Base-by-base conservation (phyloP, 2,888 invertebrate genomes). In the Barypeithes pellucidus region DNA sequence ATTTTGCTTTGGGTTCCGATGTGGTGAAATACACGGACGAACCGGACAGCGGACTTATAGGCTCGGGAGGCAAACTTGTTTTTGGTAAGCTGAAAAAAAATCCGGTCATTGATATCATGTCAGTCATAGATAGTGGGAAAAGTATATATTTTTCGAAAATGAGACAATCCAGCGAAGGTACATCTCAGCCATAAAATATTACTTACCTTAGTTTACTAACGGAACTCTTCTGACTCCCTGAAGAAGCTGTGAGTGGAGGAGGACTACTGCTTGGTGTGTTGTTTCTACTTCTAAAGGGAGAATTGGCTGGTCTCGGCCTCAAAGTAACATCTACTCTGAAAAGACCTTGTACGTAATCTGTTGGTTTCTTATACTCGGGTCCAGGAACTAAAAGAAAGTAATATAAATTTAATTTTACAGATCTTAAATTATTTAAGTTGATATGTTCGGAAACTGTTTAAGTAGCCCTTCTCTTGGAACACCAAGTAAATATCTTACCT, bases 341-440 rank as follows among this genome's bases (percentile, higher is more conserved):
- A 76, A 93, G 84, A 63, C 91, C 92, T 78, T 88, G 88, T 80
- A 93, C 91, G 83, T 91, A 93, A 84, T 92, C 91, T 76, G 91
- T 91, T 52, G 91, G 89, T 80, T 91, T 91, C 83, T 91, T 92
- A 81, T 90, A 89, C 80, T 91, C 90, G 43, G 91, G 90, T 73
- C 89, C 90, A 82, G 91, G 90, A 82, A 90, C 91, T 91, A 83
- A 66, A 70, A 45, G 3, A 52, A 29, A 50, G 14, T 8, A 29
- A 14, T n/a, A n/a, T 67, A 67, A 5, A 5, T 29, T 29, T 24
- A 7, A 29, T 7, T 8, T 29, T 29, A 29, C 29, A 29, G 9
- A 29, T 29, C 5, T 29, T 9, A 2, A 2, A 29, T 8, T 29
- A 7, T 29, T 29, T 4, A 29, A 29, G n/a, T n/a, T n/a, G n/a